Conservation (phyloP, 2,888 invertebrate species). For the Priocnemis perturbator region DNA sequence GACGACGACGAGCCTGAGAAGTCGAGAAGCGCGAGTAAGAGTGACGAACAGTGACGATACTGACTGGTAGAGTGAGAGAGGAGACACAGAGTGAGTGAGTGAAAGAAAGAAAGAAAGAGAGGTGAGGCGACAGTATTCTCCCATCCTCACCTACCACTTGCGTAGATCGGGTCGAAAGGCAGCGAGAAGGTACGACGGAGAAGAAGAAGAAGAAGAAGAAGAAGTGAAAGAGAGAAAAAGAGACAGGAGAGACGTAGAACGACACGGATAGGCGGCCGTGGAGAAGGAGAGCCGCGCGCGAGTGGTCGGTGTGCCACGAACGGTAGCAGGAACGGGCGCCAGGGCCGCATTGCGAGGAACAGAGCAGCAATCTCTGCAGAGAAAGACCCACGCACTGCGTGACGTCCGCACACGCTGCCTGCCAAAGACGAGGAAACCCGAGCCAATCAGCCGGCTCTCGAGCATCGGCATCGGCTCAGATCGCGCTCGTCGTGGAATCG, state of each 20-base stretch:
- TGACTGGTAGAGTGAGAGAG: slow-evolving; percentile 1
- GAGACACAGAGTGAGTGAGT: slow-evolving; percentile 4
- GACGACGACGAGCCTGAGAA: slow-evolving; percentile 41
- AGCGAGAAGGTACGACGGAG: slow-evolving; percentile 19
- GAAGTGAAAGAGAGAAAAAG: slow-evolving; percentile 1
- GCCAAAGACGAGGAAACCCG: slow-evolving; percentile 38
- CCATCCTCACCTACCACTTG: slow-evolving; percentile 36
- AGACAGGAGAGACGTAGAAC: slow-evolving; percentile 13
- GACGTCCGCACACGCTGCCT: slow-evolving; percentile 16
- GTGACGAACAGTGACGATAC: slow-evolving; percentile 33
- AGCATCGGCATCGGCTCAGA: too few species aligned
- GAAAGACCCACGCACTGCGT: slow-evolving; percentile 11
- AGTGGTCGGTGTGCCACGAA: slow-evolving; percentile 1
- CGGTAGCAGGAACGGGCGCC: slow-evolving; percentile 1
- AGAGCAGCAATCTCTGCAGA: neutral
- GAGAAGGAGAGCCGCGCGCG: slow-evolving; percentile 15
- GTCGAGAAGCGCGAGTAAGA: slow-evolving; percentile 37
- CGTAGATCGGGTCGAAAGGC: slow-evolving; percentile 19
- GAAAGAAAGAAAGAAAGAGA: slow-evolving; percentile 29
- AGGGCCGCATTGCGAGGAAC: neutral
- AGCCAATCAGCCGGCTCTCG: slow-evolving; percentile 12
- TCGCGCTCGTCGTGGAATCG: slow-evolving; percentile 27
- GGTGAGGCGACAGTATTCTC: slow-evolving; percentile 42
- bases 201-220: slow-evolving; percentile 2
- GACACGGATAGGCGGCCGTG: slow-evolving; percentile 30